Evolutionary conservation across 1,140 invertebrate genomes (phyloP).

Genomic region (Oncopodura yosiiana): DNA sequence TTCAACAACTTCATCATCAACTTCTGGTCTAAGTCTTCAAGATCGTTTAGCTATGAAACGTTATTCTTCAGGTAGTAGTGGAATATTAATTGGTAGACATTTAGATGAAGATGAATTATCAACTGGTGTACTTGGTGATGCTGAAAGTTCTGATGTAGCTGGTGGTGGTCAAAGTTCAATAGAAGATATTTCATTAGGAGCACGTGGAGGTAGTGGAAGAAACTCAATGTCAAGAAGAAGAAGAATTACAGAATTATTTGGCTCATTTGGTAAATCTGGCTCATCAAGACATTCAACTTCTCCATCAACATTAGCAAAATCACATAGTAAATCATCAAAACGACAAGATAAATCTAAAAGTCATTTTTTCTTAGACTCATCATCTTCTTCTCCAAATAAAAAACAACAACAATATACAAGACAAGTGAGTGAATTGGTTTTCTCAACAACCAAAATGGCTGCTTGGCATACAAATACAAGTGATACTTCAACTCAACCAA

Average conservation of each 20-base stretch:
- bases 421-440: neutral
- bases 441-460: too few species aligned
- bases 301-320: too few species aligned
- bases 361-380: slow-evolving; percentile 1
- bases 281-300: slow-evolving; percentile 6
- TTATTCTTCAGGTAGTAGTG: too few species aligned
- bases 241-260: slow-evolving; percentile 32
- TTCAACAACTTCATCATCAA: too few species aligned
- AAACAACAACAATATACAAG: too few species aligned
- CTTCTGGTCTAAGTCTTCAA: too few species aligned
- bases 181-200: slow-evolving; percentile 13
- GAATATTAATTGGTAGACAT: too few species aligned
- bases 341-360: neutral
- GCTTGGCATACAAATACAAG: too few species aligned
- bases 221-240: slow-evolving; percentile 16
- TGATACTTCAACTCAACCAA: too few species aligned
- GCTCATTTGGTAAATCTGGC: slow-evolving; percentile 37
- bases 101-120: slow-evolving; percentile 37
- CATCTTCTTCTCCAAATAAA: neutral
- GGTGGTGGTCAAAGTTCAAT: slow-evolving; percentile 20
- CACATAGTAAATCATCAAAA: neutral
- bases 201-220: slow-evolving; percentile 8
- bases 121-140: slow-evolving; percentile 36
- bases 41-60: too few species aligned
- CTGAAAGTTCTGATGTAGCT: slow-evolving; percentile 35